Base-by-base conservation (phyloP, 2,888 invertebrate genomes). In the Archips crataeganus region DNA sequence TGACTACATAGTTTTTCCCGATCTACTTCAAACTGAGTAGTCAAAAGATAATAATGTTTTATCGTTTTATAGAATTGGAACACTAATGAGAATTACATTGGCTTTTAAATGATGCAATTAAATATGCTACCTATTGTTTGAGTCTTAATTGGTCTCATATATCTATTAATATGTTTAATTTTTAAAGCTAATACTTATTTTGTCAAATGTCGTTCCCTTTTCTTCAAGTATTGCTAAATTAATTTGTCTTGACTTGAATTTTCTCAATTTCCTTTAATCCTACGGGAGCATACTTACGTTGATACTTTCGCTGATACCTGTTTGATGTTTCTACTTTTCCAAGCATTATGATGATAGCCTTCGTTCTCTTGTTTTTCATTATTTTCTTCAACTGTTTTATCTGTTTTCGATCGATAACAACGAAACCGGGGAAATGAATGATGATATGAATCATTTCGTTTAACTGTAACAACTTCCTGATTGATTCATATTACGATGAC, bases 401-500 rank as follows among this genome's bases (percentile, higher is more conserved):
- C n/a, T 15, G 23, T n/a, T 62, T 42, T 11, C 9, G 23, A 36
- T 62, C 10, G 42, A 42, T 62, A 34, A 34, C 3, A 59, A 59
- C 13, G 32, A 23, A 13, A 47, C 8, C 34, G 13, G 13, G 6
- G 32, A n/a, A 63, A 32, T 34, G 13, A 34, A 47, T 63, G 13
- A n/a, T 23, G 42, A 42, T 42, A 32, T 11, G 13, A 45, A 42
- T 34, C 34, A 73, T 63, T 60, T 45, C 36, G n/a, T 57, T 59
- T 64, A 47, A 68, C 32, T 45, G 60, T 9, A 67, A 67, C 59
- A 23, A 60, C 69, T 70, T 70, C 65, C 70, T 47, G 74, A 65
- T 69, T 74, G 64, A 65, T 64, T 74, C 69, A 49, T 51, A 64
- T 73, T 39, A 34, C 36, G 71, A 54, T 74, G 65, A 74, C 65